Base-by-base conservation (phyloP, 2,888 invertebrate genomes). In the Xylota segnis region DNA sequence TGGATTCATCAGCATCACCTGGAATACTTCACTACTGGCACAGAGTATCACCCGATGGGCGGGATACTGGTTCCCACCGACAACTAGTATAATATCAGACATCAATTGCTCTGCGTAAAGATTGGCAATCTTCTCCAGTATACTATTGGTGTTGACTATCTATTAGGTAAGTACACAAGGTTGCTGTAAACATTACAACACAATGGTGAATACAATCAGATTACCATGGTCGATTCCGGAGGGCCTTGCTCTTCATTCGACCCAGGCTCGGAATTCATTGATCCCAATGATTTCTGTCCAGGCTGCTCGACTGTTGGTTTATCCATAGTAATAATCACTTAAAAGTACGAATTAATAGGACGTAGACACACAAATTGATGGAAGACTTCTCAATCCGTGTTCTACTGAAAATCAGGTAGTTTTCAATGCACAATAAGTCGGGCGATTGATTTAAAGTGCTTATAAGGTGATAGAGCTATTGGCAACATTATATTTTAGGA, bases 1-100 rank as follows among this genome's bases (percentile, higher is more conserved):
- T 0, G 97, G 96, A 90, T 96, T 97, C 96, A 97, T 98, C 52
- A 98, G 92, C 98, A 98, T 98, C n/a, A 97, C 97, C 94, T 97
- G 97, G 91, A 98, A 98, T 58, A 98, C 98, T 93, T 98, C 98
- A 92, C 98, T 98, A 88, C 97, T 97, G 72, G 98, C 97, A 92
- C 98, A 98, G 4, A 98, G 94, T 89, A 98, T 98, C 6, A 98
- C 94, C 83, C 97, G 94, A 92, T 98, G 98, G 1, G 97, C 97
- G 0, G 97, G 96, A 92, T 96, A 98, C 78, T 95, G 95, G 56
- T 95, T 94, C 2, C 95, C 95, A 4, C 96, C 97, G 29, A 98
- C 98, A 83, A 96, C 95, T 52, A 98, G 92, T 45, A 95, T 95
- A 71, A 98, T 95, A 92, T 98, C 98, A 89, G 97, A 97, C 96